These are phyloP conservation scores for Cheirogaleus major DNA, from an alignment of 2,797 vertebrate genomes.

Conservation along the genomic window DNA sequence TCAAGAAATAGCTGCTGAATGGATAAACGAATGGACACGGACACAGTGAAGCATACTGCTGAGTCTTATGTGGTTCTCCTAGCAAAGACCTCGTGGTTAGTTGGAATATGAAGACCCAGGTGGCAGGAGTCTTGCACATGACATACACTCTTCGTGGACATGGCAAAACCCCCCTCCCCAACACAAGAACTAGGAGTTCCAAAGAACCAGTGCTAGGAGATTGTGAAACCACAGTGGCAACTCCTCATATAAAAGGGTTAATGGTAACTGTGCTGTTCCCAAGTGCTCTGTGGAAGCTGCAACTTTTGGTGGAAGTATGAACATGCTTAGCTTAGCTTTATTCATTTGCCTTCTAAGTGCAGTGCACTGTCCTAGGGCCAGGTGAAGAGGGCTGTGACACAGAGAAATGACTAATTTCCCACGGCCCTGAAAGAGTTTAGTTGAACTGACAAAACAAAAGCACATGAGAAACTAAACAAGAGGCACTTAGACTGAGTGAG, in stretches of 20 bases:
- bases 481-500: neutral
- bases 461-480: neutral
- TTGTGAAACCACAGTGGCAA: neutral
- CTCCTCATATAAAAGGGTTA: neutral
- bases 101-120: neutral
- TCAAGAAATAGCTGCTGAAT: neutral
- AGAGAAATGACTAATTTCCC: neutral
- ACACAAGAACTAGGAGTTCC: neutral
- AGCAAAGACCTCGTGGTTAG: neutral
- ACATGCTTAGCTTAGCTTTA: neutral
- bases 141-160: neutral
- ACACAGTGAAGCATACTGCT: neutral
- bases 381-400: neutral
- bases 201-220: neutral
- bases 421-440: neutral
- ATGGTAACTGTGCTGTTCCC: neutral
- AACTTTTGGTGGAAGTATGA: rapidly evolving
- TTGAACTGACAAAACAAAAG: neutral
- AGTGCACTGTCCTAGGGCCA: neutral
- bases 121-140: neutral
- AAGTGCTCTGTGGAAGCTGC: neutral
- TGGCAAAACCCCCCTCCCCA: neutral
- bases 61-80: neutral
- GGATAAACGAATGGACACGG: neutral
- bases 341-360: neutral